Conservation (phyloP, 2,797 vertebrate genomes). For the Falco novaeseelandiae region DNA sequence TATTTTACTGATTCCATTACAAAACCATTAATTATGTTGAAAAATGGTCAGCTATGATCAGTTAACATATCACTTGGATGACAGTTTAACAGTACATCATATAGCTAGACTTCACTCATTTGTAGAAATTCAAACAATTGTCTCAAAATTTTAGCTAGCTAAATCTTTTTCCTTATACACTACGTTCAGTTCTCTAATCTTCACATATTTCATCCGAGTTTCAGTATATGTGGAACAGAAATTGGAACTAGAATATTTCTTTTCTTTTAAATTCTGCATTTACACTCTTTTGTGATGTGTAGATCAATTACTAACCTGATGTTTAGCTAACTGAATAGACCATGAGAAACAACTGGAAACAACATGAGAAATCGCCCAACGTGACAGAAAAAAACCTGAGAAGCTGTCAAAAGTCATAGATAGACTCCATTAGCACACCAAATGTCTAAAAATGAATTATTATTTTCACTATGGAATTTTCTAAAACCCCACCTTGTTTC, state of each 20-base stretch:
- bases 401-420: background rate
- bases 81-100: background rate
- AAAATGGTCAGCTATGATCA: background rate
- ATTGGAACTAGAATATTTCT: background rate
- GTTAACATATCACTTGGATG: background rate
- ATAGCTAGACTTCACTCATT: background rate
- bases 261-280: background rate
- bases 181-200: background rate
- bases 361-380: background rate
- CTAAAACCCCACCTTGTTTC: background rate
- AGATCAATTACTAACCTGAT: background rate
- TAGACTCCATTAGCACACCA: background rate
- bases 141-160: background rate
- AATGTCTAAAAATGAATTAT: background rate
- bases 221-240: background rate
- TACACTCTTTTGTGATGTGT: rapidly evolving
- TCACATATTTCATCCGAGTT: background rate
- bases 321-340: background rate
- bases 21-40: background rate
- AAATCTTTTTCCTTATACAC: background rate
- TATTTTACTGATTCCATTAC: background rate
- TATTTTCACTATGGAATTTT: background rate
- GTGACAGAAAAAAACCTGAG: background rate
- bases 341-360: background rate
- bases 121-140: background rate